phyloP scores from a whole-genome alignment of 2,797 vertebrate genomes.

The Gephyroberyx darwinii region DNA sequence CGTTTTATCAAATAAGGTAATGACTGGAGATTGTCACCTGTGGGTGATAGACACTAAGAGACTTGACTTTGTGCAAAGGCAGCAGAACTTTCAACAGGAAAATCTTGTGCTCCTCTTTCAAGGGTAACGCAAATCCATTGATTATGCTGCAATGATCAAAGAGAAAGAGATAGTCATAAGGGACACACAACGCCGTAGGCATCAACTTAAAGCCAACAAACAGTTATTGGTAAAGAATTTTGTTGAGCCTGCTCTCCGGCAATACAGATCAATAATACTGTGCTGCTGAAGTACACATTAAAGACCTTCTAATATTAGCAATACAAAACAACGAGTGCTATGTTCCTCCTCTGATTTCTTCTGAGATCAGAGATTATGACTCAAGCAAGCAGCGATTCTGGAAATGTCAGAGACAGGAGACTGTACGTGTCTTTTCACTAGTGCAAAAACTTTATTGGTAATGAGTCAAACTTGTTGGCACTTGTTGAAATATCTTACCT shows the following conservation, averaged over 20 bases:
- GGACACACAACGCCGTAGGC: not conserved
- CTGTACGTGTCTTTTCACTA: not conserved
- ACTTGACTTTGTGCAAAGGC: conserved; percentile 99
- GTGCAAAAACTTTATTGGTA: not conserved
- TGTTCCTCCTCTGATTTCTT: not conserved
- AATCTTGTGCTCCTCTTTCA: conserved; percentile 99
- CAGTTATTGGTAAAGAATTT: not conserved
- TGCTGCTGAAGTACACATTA: not conserved
- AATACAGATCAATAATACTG: not conserved
- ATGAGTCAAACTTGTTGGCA: not conserved
- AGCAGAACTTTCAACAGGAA: conserved; percentile 97
- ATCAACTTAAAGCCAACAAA: too few species aligned
- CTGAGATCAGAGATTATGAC: not conserved
- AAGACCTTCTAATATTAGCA: not conserved
- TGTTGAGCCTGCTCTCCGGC: not conserved
- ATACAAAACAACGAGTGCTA: too few species aligned
- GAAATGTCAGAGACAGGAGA: not conserved
- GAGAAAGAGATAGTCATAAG: not conserved
- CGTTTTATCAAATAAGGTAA: not conserved
- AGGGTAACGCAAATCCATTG: conserved; percentile 98
- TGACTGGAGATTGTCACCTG: conserved; percentile 81
- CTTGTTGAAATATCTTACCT: conserved; percentile 80
- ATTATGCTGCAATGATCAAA: conserved; percentile 88
- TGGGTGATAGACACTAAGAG: conserved; percentile 97
- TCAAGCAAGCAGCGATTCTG: not conserved